Conservation (phyloP, 2,113 vertebrate genomes). For the Boulengeromyrus knoepffleri region DNA sequence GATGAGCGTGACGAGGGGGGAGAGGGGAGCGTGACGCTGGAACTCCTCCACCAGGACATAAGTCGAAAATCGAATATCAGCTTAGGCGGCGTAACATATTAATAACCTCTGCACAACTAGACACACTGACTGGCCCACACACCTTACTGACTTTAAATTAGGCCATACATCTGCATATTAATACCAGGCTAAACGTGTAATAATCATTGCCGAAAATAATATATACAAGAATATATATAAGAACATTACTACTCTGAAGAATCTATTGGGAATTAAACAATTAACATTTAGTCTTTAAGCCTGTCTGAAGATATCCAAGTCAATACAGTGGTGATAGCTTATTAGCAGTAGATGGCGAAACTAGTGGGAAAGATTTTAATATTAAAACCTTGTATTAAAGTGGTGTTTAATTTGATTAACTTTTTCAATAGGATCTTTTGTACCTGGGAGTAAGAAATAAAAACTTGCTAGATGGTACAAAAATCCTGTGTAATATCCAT, state of each 20-base stretch:
- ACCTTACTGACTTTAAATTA: not conserved
- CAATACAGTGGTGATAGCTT: slow-evolving; percentile 16
- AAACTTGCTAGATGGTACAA: not conserved
- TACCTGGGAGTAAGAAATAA: not conserved
- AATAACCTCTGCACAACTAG: not conserved
- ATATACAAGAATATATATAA: slow-evolving; percentile 43
- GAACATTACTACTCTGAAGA: slow-evolving; percentile 39
- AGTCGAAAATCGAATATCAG: not conserved
- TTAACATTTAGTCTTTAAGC: slow-evolving; percentile 45
- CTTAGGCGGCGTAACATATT: not conserved
- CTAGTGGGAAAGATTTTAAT: slow-evolving; percentile 17
- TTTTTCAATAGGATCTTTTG: slow-evolving; percentile 12
- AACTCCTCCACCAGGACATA: not conserved
- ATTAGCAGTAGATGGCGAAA: not conserved
- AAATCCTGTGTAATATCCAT: slow-evolving; percentile 2
- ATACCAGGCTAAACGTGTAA: slow-evolving; percentile 41
- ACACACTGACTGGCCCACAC: not conserved
- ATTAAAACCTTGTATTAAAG: slow-evolving; percentile 27
- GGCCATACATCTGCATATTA: slow-evolving; percentile 38
- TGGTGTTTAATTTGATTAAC: not conserved
- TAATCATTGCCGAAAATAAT: slow-evolving; percentile 49
- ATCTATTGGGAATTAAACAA: slow-evolving; percentile 28
- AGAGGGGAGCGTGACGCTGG: slow-evolving; percentile 8
- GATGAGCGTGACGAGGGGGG: slow-evolving; percentile 8
- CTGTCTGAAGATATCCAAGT: slow-evolving; percentile 44